These are phyloP conservation scores for Ammodytes dubius DNA, from an alignment of 2,113 vertebrate species.

Conservation along the genomic window DNA sequence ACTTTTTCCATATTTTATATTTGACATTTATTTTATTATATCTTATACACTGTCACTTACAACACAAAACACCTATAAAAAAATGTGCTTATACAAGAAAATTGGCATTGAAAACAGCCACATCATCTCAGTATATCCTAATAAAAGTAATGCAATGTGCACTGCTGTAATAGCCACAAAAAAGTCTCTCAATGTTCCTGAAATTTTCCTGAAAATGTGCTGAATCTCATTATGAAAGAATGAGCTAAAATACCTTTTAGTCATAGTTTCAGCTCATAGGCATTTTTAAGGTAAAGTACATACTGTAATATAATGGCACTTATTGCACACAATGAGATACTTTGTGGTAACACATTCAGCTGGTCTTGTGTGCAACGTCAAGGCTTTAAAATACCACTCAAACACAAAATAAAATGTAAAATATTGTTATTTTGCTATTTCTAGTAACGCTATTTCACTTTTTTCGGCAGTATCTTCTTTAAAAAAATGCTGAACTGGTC, in stretches of 20 bases:
- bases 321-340: background rate
- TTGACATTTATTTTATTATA: too few relatives aligned
- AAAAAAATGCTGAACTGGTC: background rate
- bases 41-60: too few relatives aligned
- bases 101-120: background rate
- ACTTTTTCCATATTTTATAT: too few relatives aligned
- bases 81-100: background rate
- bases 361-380: background rate
- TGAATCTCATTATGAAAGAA: constrained; percentile 24
- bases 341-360: constrained; percentile 1
- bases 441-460: background rate
- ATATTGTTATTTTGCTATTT: background rate
- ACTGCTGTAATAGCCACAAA: background rate
- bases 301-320: background rate
- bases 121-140: background rate
- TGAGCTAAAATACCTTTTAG: constrained; percentile 1
- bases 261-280: constrained; percentile 7
- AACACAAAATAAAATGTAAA: constrained; percentile 4
- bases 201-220: constrained; percentile 19
- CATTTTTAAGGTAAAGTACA: constrained; percentile 18
- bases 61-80: background rate
- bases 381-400: background rate
- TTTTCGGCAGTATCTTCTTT: background rate
- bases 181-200: constrained; percentile 1
- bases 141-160: constrained; percentile 11